These are phyloP conservation scores for Tridacna crocea DNA, from an alignment of 2,888 invertebrate genomes.

Conservation along the genomic window DNA sequence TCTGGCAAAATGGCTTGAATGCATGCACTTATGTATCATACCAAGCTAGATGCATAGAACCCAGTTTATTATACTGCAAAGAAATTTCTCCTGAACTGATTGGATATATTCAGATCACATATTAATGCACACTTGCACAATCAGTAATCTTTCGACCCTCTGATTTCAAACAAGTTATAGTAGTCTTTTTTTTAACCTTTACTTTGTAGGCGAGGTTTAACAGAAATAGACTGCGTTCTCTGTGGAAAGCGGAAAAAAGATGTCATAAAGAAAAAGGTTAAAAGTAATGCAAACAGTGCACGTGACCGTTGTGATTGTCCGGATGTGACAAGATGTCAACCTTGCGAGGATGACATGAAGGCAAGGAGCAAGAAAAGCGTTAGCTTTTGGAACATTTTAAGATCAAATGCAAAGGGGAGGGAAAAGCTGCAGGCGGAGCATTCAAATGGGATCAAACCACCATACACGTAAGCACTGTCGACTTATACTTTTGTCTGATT, in stretches of 20 bases:
- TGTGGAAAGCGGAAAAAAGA: conserved; percentile 75
- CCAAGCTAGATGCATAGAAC: too few species aligned
- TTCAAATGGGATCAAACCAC: conserved; percentile 59
- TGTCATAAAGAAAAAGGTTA: conserved; percentile 60
- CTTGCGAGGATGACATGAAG: conserved; percentile 75
- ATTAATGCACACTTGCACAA: too few species aligned
- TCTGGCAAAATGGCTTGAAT: too few species aligned
- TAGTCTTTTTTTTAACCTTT: too few species aligned
- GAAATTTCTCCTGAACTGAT: too few species aligned
- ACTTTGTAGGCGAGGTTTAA: conserved; percentile 68
- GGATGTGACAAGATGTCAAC: conserved; percentile 75
- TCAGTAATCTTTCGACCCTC: too few species aligned
- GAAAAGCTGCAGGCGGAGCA: conserved; percentile 6
- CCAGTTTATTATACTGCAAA: too few species aligned
- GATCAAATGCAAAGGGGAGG: conserved; percentile 12
- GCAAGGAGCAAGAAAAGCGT: conserved; percentile 40
- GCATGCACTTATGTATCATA: too few species aligned
- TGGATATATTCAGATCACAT: too few species aligned
- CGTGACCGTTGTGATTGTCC: conserved; percentile 72
- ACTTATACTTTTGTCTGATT: too few species aligned
- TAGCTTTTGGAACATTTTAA: conserved; percentile 3
- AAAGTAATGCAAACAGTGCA: conserved; percentile 51
- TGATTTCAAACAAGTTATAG: too few species aligned
- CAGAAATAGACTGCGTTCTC: conserved; percentile 75
- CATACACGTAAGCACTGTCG: conserved; percentile 40